Base-by-base conservation (phyloP, 1,140 invertebrate genomes). In the Calephelis virginiensis region DNA sequence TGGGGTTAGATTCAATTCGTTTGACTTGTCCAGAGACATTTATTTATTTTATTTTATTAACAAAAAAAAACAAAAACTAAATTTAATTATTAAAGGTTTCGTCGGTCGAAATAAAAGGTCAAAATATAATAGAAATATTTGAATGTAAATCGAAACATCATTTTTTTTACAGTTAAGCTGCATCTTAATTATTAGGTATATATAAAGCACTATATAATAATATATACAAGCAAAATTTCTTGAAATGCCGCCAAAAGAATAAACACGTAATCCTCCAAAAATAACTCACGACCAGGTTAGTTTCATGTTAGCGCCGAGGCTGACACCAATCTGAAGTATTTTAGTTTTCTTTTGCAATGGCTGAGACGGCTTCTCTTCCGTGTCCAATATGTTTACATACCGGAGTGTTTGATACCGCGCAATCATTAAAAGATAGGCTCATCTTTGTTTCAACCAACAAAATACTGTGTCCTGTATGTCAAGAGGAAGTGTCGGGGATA, bases 371-470 rank as follows among this genome's bases (percentile, higher is more conserved):
- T 73, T 92, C 94, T 14, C 88, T 96, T 67, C 91, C 94, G 14
- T 96, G 96, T 90, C 96, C 96, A 13, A 86, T 96, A 74, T 97
- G 96, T 88, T 92, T 93, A 53, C 93, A 95, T 77, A 93, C 94
- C 71, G 84, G 88, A 67, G 94, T 94, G 78, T 96, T 96, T 79
- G 83, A 93, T 61, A 94, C 93, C 53, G 92, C 94, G 56, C 94
- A 96, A 79, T 92, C 94, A 8, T 85, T 97, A 63, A 92, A 95
- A 82, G 92, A 94, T 66, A 94, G 94, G 64, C 91, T 97, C 59
- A 94, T 97, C 53, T 94, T 93, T 75, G 95, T 95, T 13, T 94
- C 95, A 5, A 96, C 95, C 43, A 93, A 95, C 67, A 94, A 94
- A 61, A 84, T 97, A 62, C 81, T 92, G 45, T 97, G 96, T 87